These are phyloP conservation scores for Anarrhichthys ocellatus DNA, from an alignment of 2,113 vertebrate species.

Conservation along the genomic window DNA sequence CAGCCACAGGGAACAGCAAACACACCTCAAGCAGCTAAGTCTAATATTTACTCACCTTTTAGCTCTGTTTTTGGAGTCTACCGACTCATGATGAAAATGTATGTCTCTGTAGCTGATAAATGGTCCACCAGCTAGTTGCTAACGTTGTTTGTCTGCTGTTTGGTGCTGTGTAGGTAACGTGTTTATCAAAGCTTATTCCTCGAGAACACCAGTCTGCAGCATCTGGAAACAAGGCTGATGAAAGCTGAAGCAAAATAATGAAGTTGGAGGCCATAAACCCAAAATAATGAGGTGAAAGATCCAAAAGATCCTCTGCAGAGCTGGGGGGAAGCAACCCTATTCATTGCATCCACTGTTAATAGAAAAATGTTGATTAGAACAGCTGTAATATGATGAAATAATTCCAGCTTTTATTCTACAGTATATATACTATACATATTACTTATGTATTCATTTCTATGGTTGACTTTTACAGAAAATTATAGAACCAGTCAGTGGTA, in stretches of 20 bases:
- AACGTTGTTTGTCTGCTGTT: neutral
- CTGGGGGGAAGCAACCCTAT: neutral
- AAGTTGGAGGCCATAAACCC: neutral
- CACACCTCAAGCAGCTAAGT: neutral
- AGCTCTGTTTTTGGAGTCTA: neutral
- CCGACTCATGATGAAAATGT: neutral
- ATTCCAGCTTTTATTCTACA: neutral
- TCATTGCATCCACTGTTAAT: no score
- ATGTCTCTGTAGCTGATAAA: neutral
- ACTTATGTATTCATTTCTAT: neutral
- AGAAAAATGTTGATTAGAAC: neutral
- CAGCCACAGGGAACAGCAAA: neutral
- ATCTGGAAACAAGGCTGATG: constrained; percentile 2
- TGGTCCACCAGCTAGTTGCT: neutral
- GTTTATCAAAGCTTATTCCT: neutral
- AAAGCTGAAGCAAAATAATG: neutral
- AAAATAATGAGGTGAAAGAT: neutral
- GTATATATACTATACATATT: neutral
- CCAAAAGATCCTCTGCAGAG: neutral
- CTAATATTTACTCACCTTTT: neutral
- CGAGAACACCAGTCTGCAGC: neutral
- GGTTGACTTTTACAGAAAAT: neutral
- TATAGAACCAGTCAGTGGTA: neutral
- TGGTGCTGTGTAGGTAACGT: neutral
- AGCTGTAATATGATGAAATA: neutral